A percentile compares a stretch with the other conserved stretches of the same genome.
These are phyloP conservation scores for Dorcus parallelipipedus DNA, from an alignment of 2,888 invertebrate species.

Conservation along the genomic window DNA sequence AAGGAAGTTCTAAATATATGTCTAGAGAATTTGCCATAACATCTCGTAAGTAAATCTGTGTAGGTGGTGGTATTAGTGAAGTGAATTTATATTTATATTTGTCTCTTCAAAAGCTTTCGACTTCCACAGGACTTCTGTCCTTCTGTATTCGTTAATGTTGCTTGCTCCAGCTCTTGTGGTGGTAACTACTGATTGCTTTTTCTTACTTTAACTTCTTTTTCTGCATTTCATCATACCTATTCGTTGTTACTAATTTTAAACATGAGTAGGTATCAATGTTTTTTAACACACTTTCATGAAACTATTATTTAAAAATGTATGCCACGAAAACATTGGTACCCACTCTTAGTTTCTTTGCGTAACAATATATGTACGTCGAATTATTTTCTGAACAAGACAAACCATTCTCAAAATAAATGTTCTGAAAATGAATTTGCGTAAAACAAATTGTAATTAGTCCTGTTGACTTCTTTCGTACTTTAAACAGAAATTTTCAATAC, in stretches of 20 bases:
- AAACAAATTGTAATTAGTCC: not conserved
- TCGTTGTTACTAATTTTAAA: too few species aligned
- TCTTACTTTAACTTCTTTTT: not conserved
- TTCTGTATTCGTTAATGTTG: not conserved
- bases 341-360: too few species aligned
- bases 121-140: not conserved
- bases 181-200: not conserved
- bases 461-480: not conserved
- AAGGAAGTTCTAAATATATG: not conserved
- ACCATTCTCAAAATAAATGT: too few species aligned
- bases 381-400: too few species aligned
- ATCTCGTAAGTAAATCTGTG: not conserved
- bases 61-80: not conserved
- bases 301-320: too few species aligned
- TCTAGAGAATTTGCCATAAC: too few species aligned
- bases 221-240: not conserved
- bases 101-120: not conserved
- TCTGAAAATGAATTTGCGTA: not conserved
- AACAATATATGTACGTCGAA: too few species aligned
- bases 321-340: too few species aligned
- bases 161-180: not conserved
- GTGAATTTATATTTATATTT: not conserved
- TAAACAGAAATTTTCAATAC: slow-evolving; percentile 4
- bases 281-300: too few species aligned
- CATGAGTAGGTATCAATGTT: too few species aligned